Percentiles rank a stretch among this genome's conserved stretches.
Conservation (phyloP, 2,888 invertebrate species). For the Dicyrtoma fusca region DNA sequence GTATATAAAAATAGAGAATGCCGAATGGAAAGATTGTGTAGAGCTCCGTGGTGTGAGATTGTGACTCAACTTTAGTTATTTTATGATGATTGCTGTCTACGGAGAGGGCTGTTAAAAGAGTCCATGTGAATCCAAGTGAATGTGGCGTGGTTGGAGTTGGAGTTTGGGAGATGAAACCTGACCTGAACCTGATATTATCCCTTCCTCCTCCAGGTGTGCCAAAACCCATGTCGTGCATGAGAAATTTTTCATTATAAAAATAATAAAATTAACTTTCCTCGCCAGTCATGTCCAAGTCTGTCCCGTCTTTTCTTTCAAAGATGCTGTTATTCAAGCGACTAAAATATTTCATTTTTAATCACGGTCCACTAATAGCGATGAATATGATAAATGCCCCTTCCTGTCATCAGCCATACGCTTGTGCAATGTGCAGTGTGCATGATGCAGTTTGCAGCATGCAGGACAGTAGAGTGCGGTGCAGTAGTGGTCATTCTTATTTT, state of each 20-base stretch:
- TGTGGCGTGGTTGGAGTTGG: conserved; percentile 7
- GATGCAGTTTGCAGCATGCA: too few species aligned
- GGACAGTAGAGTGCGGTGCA: too few species aligned
- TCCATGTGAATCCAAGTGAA: not conserved
- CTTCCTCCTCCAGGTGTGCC: too few species aligned
- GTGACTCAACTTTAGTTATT: too few species aligned
- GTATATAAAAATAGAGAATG: too few species aligned
- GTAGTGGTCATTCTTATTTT: too few species aligned
- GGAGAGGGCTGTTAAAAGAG: not conserved
- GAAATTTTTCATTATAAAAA: conserved; percentile 12
- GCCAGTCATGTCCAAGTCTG: not conserved
- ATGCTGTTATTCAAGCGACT: not conserved
- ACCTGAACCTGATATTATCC: conserved; percentile 4
- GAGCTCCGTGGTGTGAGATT: too few species aligned
- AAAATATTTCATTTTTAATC: not conserved
- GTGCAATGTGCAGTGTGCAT: too few species aligned
- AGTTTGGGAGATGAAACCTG: not conserved
- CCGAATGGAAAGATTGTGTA: too few species aligned
- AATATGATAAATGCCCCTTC: conserved; percentile 20
- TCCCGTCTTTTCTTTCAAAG: not conserved
- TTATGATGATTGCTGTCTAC: not conserved
- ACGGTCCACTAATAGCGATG: conserved; percentile 1
- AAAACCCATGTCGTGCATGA: conserved; percentile 12
- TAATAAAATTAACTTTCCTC: conserved; percentile 21
- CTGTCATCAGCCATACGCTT: too few species aligned